Base-by-base conservation (phyloP, 2,113 vertebrate species). In the Sminthopsis crassicaudata region DNA sequence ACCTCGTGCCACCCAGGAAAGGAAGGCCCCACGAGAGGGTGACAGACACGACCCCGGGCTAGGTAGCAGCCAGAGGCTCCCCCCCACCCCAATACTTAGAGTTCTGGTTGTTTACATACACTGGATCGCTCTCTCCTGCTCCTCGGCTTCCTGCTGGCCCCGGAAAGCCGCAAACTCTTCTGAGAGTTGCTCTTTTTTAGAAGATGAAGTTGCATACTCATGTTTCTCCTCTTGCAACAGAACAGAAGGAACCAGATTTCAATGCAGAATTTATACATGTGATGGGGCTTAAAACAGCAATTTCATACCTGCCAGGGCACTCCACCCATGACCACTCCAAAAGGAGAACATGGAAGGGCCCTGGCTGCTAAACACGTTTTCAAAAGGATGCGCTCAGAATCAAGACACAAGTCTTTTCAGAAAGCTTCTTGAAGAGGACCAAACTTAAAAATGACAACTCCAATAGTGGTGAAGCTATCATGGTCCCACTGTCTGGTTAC, bases 141-240 rank as follows among this genome's bases (percentile, higher is more conserved):
- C 99, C 53, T 99, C 98, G 96, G 98, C 98, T 46, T 99, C 99
- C 96, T 99, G 99, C 76, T 99, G 98, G 46, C 99, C 99, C 93
- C 99, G 99, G 42, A 99, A 98, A n/a, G 99, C 99, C 0, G 99
- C 97, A 93, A 99, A 99, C 97, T 99, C 99, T 94, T 99, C 99
- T 5, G 98, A 98, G 0, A 99, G 98, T 24, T 99, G 98, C 95
- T 99, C 99, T 92, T 98, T 98, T 92, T 99, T 0, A 90, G 96
- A 97, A 2, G 93, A 51, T 42, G 98, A 91, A 53, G 93, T 98
- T 91, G 98, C 96, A 0, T 97, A 97, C 26, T 67, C 53, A 46
- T 98, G 98, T 88, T 98, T 98, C 53, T 98, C 98, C 94, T 97
- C 99, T 99, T 93, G 92, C 91, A 95, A 96, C 91, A 97, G 55